These are phyloP conservation scores for Euzophera pinguis DNA, from an alignment of 2,888 invertebrate species.

Conservation along the genomic window DNA sequence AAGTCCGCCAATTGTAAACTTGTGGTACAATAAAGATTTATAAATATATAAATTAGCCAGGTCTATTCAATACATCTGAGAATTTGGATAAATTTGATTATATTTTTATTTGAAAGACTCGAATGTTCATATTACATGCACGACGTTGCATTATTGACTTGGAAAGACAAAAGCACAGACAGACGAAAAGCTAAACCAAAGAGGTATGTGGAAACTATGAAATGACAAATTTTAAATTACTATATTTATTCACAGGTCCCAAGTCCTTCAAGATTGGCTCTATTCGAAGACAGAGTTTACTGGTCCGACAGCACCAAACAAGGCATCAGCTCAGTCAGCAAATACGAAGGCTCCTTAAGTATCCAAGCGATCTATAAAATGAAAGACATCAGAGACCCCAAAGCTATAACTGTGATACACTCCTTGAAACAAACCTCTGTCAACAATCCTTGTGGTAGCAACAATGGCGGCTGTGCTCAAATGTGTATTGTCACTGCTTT, in stretches of 20 bases:
- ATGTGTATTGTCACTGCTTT: slow-evolving; percentile 95
- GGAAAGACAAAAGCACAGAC: too few relatives aligned
- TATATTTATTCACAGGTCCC: slow-evolving; percentile 81
- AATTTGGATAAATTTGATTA: too few relatives aligned
- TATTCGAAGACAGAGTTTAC: slow-evolving; percentile 92
- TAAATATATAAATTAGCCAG: too few relatives aligned
- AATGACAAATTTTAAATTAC: neutral
- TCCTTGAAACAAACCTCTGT: slow-evolving; percentile 86
- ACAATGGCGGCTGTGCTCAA: slow-evolving; percentile 94
- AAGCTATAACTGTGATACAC: slow-evolving; percentile 91
- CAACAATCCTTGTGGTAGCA: slow-evolving; percentile 91
- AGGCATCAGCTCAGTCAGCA: slow-evolving; percentile 92
- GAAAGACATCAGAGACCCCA: slow-evolving; percentile 89
- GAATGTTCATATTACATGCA: too few relatives aligned
- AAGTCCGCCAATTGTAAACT: too few relatives aligned
- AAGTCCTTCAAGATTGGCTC: slow-evolving; percentile 88
- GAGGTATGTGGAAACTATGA: neutral
- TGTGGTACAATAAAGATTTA: too few relatives aligned
- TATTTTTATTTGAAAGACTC: too few relatives aligned
- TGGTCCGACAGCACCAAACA: slow-evolving; percentile 96
- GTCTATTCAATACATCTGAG: too few relatives aligned
- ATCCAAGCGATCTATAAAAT: slow-evolving; percentile 90
- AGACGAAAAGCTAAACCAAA: too few relatives aligned
- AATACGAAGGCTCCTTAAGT: slow-evolving; percentile 88
- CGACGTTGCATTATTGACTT: too few relatives aligned